These are phyloP conservation scores for Harmothoe impar DNA, from an alignment of 2,888 invertebrate species.

Conservation along the genomic window DNA sequence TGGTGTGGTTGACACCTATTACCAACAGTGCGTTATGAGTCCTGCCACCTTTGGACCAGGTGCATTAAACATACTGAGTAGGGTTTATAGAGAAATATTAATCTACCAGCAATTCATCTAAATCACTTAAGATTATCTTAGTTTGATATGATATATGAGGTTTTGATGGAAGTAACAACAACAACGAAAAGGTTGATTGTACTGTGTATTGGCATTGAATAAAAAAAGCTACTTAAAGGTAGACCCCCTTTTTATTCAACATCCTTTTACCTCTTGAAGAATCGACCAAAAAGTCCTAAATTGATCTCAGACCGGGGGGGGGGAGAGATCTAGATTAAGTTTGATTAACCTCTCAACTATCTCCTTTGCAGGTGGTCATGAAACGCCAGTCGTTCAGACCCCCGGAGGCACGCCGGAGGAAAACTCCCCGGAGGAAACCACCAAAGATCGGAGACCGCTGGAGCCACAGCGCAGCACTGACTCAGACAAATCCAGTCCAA, in stretches of 20 bases:
- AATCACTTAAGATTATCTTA: no score
- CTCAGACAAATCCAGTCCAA: conserved; percentile 68
- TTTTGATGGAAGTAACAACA: no score
- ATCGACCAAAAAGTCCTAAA: no score
- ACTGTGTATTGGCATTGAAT: not conserved
- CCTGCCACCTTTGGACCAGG: no score
- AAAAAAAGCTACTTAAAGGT: not conserved
- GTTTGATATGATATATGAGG: no score
- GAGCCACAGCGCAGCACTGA: conserved; percentile 66
- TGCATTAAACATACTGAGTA: no score
- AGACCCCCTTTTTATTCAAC: no score
- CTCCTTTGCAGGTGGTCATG: conserved; percentile 41
- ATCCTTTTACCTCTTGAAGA: no score
- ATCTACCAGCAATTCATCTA: no score
- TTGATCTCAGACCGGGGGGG: not conserved
- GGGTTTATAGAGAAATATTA: no score
- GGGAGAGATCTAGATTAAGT: not conserved
- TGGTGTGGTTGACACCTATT: no score
- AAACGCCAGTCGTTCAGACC: conserved; percentile 63
- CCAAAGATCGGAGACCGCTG: conserved; percentile 36
- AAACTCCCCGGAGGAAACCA: conserved; percentile 65
- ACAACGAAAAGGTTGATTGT: not conserved
- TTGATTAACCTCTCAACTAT: not conserved
- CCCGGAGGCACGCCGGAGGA: conserved; percentile 67
- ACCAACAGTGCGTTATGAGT: no score